Base-by-base conservation (phyloP, 53 echinoderm and acorn worm species). In the Paracentrotus lividus region DNA sequence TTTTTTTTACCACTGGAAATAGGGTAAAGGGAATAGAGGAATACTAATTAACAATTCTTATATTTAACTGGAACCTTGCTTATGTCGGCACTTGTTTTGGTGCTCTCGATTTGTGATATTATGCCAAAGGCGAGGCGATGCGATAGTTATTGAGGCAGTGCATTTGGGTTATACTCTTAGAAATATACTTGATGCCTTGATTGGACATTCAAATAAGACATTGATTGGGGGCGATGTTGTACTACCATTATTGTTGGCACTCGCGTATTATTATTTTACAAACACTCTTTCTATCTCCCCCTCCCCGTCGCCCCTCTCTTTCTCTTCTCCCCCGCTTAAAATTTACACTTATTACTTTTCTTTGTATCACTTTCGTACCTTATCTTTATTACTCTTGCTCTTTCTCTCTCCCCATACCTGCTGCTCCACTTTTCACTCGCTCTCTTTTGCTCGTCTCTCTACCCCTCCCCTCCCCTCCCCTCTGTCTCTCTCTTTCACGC, bases 161-260 rank as follows among this genome's bases (percentile, higher is more conserved):
- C 40, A 18, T 38, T 38, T 72, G 72, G 40, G 72, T 72, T 72
- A 40, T 40, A 18, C 18, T n/a, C n/a, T n/a, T n/a, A n/a, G n/a
- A n/a, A n/a, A n/a, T n/a, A n/a, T n/a, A n/a, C n/a, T n/a, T n/a
- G n/a, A n/a, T n/a, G 40, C 5, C 40, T 40, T 40, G 72, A 40
- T 72, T 72, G 36, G 72, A 72, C 72, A 34, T 40, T 12, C 3
- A 40, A 40, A 72, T 72, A 38, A 38, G 20, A 72, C 27, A 4
- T 72, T 72, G 85, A 27, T 88, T 88, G 88, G 57, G 88, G 88
- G 88, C 88, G 88, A 57, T 88, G 88, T 88, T 88, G 88, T 88
- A 38, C n/a, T n/a, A n/a, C 24, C 38, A 53, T 16, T 31, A 33
- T 29, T 49, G 29, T 49, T n/a, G 51, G 9, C 47, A 47, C 27